Conservation (phyloP, 92 coral and sea anemone species). For the Muricea muricata region DNA sequence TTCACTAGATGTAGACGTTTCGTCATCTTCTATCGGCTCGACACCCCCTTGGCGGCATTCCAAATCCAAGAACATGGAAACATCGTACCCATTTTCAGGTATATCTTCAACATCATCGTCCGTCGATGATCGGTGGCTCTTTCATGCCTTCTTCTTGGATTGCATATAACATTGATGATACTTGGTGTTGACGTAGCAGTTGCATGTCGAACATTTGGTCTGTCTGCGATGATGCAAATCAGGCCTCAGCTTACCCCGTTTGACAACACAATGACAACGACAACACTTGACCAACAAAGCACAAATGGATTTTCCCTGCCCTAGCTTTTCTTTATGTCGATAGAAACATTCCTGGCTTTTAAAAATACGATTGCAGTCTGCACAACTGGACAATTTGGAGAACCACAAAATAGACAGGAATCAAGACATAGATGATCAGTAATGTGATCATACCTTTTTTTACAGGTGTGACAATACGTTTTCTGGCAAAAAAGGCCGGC, state of each 20-base stretch:
- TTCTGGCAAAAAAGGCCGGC: neutral
- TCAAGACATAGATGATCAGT: constrained; percentile 3
- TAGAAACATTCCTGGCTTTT: constrained; percentile 18
- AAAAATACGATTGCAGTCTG: constrained; percentile 2
- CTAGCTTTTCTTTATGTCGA: constrained; percentile 8
- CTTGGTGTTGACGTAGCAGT: neutral
- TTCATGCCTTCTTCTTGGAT: neutral
- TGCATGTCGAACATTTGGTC: neutral
- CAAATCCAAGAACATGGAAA: too few species aligned
- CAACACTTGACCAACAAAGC: constrained; percentile 19
- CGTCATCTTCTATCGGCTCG: too few species aligned
- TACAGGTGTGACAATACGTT: neutral
- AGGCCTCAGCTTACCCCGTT: constrained; percentile 15
- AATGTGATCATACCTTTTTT: neutral
- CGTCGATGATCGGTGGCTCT: too few species aligned
- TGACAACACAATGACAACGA: neutral
- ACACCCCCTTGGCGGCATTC: too few species aligned
- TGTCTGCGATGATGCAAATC: neutral
- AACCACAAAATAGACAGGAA: neutral
- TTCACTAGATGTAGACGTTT: too few species aligned
- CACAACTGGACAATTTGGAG: constrained; percentile 14
- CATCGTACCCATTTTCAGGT: too few species aligned
- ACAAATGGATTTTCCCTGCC: constrained; percentile 10
- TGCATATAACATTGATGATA: neutral
- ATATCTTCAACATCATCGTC: too few species aligned